These are phyloP conservation scores for Diarsia brunnea DNA, from an alignment of 2,888 invertebrate genomes.

Conservation along the genomic window DNA sequence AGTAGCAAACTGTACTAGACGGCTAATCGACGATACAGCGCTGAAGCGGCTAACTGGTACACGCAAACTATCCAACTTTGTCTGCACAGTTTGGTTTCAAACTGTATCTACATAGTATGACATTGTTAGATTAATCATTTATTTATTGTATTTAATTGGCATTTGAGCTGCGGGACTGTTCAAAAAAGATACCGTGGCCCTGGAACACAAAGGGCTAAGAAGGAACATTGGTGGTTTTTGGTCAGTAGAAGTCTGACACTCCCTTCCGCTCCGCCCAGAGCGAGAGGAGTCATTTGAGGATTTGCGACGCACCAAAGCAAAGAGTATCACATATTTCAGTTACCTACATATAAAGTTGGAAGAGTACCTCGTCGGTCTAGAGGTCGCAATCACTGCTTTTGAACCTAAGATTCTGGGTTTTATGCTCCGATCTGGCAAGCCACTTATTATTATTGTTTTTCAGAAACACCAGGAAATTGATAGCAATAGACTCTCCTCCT, in stretches of 20 bases:
- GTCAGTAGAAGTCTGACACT: too few relatives aligned
- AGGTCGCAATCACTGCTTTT: not conserved
- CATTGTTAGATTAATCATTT: constrained; percentile 1
- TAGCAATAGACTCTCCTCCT: not conserved
- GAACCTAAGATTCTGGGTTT: not conserved
- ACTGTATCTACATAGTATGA: not conserved
- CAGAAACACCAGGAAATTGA: not conserved
- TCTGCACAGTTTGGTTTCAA: constrained; percentile 16
- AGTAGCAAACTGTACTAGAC: constrained; percentile 17
- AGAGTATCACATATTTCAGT: not conserved
- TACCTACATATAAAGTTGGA: too few relatives aligned
- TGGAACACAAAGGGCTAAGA: too few relatives aligned
- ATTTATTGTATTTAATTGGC: not conserved
- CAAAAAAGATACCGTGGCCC: too few relatives aligned
- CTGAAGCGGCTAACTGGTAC: constrained; percentile 36
- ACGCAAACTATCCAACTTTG: constrained; percentile 35
- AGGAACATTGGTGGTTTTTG: too few relatives aligned
- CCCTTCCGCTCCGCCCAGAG: too few relatives aligned
- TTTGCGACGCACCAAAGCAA: too few relatives aligned
- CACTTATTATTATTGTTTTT: not conserved
- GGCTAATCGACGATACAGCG: constrained; percentile 31
- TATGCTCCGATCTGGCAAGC: not conserved
- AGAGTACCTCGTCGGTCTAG: not conserved
- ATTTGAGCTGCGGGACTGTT: too few relatives aligned
- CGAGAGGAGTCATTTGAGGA: too few relatives aligned